Percentiles rank a stretch among this genome's conserved stretches.
phyloP scores from a whole-genome alignment of 2,797 vertebrate species.

The Hemibagrus guttatus region DNA sequence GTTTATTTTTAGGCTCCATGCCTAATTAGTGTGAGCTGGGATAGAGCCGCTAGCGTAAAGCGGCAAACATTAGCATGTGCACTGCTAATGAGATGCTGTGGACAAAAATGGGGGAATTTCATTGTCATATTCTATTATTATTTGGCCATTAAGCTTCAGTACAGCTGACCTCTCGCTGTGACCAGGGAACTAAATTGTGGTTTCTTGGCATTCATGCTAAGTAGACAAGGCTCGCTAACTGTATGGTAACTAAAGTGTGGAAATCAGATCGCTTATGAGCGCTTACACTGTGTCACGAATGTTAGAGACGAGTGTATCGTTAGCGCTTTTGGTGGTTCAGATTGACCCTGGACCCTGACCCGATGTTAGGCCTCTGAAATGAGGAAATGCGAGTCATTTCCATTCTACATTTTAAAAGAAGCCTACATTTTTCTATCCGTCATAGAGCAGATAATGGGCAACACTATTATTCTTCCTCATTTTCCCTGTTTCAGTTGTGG shows the following conservation, averaged over 20 bases:
- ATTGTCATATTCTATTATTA: slow-evolving; percentile 73
- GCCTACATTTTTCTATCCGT: slow-evolving; percentile 61
- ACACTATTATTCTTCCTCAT: slow-evolving; percentile 51
- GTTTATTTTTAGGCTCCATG: slow-evolving; percentile 76
- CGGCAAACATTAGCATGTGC: slow-evolving; percentile 71
- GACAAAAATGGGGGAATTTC: slow-evolving; percentile 75
- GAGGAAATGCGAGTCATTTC: slow-evolving; percentile 60
- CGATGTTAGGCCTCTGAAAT: slow-evolving; percentile 51
- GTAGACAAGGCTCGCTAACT: slow-evolving; percentile 44
- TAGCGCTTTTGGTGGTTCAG: neutral
- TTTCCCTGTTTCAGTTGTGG: slow-evolving; percentile 36
- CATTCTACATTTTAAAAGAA: slow-evolving; percentile 49
- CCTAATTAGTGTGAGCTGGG: slow-evolving; percentile 80
- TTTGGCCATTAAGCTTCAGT: slow-evolving; percentile 75
- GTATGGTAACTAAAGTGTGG: slow-evolving; percentile 29
- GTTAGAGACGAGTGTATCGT: neutral
- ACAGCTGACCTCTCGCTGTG: slow-evolving; percentile 67
- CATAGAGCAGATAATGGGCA: slow-evolving; percentile 55
- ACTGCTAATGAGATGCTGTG: slow-evolving; percentile 77
- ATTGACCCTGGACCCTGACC: slow-evolving; percentile 21
- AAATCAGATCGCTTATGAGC: slow-evolving; percentile 41
- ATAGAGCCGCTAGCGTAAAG: slow-evolving; percentile 77
- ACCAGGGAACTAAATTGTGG: slow-evolving; percentile 32
- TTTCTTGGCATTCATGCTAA: slow-evolving; percentile 29
- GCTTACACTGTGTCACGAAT: slow-evolving; percentile 38